Base-by-base conservation (phyloP, 2,888 invertebrate genomes). In the Netelia fuscicornis region DNA sequence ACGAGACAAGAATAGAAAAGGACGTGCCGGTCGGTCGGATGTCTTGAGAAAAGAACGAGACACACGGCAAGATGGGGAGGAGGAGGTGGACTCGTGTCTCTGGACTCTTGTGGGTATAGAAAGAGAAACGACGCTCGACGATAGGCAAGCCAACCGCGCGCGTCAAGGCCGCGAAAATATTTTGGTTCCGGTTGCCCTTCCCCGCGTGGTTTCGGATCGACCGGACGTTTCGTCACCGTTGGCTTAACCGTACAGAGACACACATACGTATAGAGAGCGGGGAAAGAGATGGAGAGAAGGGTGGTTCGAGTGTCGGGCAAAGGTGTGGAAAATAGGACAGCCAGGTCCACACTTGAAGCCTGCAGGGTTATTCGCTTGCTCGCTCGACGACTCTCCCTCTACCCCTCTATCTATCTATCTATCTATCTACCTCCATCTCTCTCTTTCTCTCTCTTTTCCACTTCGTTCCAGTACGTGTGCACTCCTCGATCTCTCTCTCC, bases 261-360 rank as follows among this genome's bases (percentile, higher is more conserved):
- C 8, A 20, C 37, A 37, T 8, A 37, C 6, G 37, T 37, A 37
- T 37, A 48, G 48, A 48, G 48, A 48, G 52, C 20, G 79, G 23
- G 48, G 48, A 17, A 10, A 37, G 30, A 52, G 42, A 25, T 13
- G 23, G 64, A 23, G 48, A 20, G 54, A 20, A 52, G 71, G 68
- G 60, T 23, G 65, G 64, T 77, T 80, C 83, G 79, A 79, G 81
- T 67, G 68, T 79, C 85, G 85, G 85, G 44, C 60, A 68, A 79
- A 84, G 72, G 81, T 86, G 86, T 86, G 87, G 85, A 87, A 84
- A 86, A 84, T 84, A 83, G 83, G 82, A 85, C 79, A 87, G 78
- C 83, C 77, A 84, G 84, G 87, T 87, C 87, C 84, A 81, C 86
- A 80, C 84, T 86, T 67, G 67, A 56, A 80, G 79, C 78, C 84